Percentiles rank a stretch among this genome's conserved stretches.
Evolutionary conservation across 2,888 invertebrate species (phyloP).

Genomic region (Hydrotaea cyrtoneurina): DNA sequence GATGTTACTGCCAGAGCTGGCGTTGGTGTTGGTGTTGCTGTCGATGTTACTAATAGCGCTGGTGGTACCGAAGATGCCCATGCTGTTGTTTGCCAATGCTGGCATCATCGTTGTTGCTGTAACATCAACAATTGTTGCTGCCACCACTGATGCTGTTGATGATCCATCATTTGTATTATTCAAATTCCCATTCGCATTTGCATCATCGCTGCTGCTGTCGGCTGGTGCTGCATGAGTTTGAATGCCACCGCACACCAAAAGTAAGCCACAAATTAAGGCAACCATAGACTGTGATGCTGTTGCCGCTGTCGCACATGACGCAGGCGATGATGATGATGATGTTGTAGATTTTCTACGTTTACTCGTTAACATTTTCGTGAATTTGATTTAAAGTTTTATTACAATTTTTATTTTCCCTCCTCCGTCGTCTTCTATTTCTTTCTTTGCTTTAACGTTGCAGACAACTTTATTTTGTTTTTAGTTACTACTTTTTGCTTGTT

Average conservation of each 20-base stretch:
- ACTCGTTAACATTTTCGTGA: conserved; percentile 67
- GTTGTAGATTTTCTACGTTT: conserved; percentile 69
- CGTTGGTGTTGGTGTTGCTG: conserved; percentile 56
- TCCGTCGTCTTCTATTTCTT: conserved; percentile 31
- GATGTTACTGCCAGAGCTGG: conserved; percentile 15
- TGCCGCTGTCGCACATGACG: conserved; percentile 44
- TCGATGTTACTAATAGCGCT: conserved; percentile 53
- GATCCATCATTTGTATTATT: conserved; percentile 52
- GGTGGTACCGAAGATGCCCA: conserved; percentile 16
- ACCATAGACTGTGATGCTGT: conserved; percentile 52
- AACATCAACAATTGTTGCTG: conserved; percentile 28
- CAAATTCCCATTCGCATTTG: conserved; percentile 38
- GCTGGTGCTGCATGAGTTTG: conserved; percentile 75
- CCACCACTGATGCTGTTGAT: conserved; percentile 13
- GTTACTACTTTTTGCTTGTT: too few relatives aligned
- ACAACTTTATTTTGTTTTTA: conserved; percentile 10
- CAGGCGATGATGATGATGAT: too few relatives aligned
- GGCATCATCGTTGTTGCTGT: conserved; percentile 40
- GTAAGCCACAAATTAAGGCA: conserved; percentile 74
- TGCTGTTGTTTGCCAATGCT: conserved; percentile 42
- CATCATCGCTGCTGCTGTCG: conserved; percentile 68
- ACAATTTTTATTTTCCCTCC: neutral
- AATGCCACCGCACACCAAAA: conserved; percentile 75
- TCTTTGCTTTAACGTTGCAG: conserved; percentile 5
- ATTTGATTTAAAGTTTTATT: conserved; percentile 39